Evolutionary conservation across 2,888 invertebrate species (phyloP).

Genomic region (Agrochola macilenta): DNA sequence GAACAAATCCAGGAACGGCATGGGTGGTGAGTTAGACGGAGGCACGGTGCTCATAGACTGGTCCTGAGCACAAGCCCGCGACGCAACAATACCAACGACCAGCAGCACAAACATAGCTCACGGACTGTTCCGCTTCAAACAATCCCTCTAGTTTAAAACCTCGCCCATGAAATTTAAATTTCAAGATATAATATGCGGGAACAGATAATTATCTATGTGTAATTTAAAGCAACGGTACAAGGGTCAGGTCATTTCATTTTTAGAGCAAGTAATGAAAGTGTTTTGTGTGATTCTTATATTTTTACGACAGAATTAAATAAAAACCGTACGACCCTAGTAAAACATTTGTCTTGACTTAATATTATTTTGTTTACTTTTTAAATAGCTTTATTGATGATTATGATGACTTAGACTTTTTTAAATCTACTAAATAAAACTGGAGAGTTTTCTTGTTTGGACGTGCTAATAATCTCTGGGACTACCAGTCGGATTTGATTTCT

Average conservation of each 20-base stretch:
- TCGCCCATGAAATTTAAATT: slow-evolving; percentile 87
- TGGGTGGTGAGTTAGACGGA: slow-evolving; percentile 73
- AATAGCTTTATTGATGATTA: background rate
- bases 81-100: slow-evolving; percentile 79
- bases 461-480: too few species aligned
- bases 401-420: too few species aligned
- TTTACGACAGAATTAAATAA: slow-evolving; percentile 48
- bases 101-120: slow-evolving; percentile 83
- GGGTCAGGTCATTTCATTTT: slow-evolving; percentile 76
- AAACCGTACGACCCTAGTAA: slow-evolving; percentile 8
- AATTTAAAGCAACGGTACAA: slow-evolving; percentile 79
- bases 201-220: slow-evolving; percentile 79
- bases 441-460: background rate
- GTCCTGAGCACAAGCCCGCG: slow-evolving; percentile 79
- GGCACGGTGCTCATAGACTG: slow-evolving; percentile 79
- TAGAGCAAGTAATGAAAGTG: slow-evolving; percentile 73
- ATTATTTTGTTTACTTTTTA: slow-evolving; percentile 1
- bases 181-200: slow-evolving; percentile 80
- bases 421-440: too few species aligned
- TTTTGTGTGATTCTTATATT: slow-evolving; percentile 61
- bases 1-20: slow-evolving; percentile 84
- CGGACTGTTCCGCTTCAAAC: slow-evolving; percentile 85
- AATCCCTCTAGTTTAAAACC: slow-evolving; percentile 83
- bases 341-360: slow-evolving; percentile 15
- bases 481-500: too few species aligned